Evolutionary conservation across 2,797 vertebrate genomes (phyloP), one percentile per base, ranked within the genome.

Genomic region (Petrocephalus sullivani): DNA sequence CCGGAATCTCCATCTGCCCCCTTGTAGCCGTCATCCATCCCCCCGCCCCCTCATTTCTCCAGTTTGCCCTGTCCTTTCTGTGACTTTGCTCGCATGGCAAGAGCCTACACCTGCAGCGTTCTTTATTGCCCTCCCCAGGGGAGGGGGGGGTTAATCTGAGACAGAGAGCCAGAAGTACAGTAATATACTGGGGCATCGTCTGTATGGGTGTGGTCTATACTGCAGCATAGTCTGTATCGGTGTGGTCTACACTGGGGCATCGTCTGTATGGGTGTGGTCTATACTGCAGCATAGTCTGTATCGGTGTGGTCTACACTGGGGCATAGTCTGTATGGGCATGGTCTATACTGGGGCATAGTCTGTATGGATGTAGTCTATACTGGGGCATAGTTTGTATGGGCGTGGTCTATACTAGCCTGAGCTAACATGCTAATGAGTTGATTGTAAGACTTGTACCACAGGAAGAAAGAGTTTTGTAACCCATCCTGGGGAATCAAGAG

Each of bases 61-160:
- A 88, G 88, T 83, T 67, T 87, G 61, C 90, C 87, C 91, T 91
- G 94, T 92, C 94, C 94, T 94, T 89, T 92, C 89, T 49, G 33
- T 93, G 93, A 95, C 94, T 93, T 95, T 95, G 93, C 90, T 91
- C 87, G 23, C 91, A 88, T 91, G 90, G 92, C 82, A 87, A 88
- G 92, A 85, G 88, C 90, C 87, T 88, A 90, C 88, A 91, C 88
- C 89, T 37, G 41, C 84, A 57, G 54, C 83, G 87, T 88, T 92
- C 89, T 91, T 93, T 91, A 92, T 89, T 90, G 89, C 85, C 41
- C 90, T 87, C 88, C 57, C 88, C 4, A 67, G 19, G 82, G 3
- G 46, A 83, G 81, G 81, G 90, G 78, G 91, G 7, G 75, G 90
- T 89, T 90, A 93, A 87, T 91, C 90, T 81, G 4, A 19, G 91